Base-by-base conservation (phyloP, 2,888 invertebrate species). In the Melanchra persicariae region DNA sequence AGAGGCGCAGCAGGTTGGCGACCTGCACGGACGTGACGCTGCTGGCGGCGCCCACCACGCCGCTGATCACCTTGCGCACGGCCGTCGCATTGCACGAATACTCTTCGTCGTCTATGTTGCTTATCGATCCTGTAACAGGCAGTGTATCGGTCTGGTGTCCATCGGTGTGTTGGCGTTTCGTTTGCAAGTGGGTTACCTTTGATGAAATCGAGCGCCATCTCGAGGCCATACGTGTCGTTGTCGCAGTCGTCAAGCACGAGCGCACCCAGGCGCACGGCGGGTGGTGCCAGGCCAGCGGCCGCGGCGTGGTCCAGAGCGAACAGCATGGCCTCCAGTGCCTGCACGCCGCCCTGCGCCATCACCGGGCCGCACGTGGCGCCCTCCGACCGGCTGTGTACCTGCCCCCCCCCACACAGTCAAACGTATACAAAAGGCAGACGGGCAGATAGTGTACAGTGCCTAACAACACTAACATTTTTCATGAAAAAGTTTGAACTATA, bases 1-100 rank as follows among this genome's bases (percentile, higher is more conserved):
- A 99, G 69, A 99, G 97, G 54, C 99, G 97, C 74, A 99, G 90
- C 76, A 95, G 87, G 85, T 94, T 99, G 78, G 99, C 99, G 76
- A 99, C 99, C 96, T 99, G 99, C 88, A 99, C 99, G 55, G 99
- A 99, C 64, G 99, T 99, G 84, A 99, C 99, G 88, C 98, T 99
- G 77, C 99, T 99, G 5, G 95, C 94, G 24, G 95, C 95, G 49
- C 95, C 95, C 60, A 95, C 94, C 69, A 95, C 95, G 30, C 95
- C 93, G 6, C 92, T 92, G 82, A 93, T 92, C 61, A 98, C 92
- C 77, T 93, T 91, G 60, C 93, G 88, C 68, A 91, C 90, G 15
- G 91, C 91, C 0, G 97, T 97, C 90, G 98, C 98, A 91, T 98
- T 98, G 95, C 98, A 98, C 89, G 97, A 97, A 91, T 97, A 97